phyloP scores from a whole-genome alignment of 2,113 vertebrate genomes.

The Anolis carolinensis region DNA sequence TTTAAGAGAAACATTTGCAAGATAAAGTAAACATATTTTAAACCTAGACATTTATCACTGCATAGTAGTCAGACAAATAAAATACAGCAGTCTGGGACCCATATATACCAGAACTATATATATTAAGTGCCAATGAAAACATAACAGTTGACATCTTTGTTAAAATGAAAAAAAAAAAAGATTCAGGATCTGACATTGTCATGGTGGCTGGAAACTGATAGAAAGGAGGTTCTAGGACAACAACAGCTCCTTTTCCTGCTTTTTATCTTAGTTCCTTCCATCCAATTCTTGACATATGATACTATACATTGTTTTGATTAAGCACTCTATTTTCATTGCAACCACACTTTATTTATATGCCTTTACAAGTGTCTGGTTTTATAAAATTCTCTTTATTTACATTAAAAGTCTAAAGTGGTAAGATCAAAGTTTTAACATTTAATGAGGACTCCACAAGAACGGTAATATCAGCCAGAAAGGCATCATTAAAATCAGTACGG shows the following conservation, averaged over 20 bases:
- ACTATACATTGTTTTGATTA: constrained; percentile 47
- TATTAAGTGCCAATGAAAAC: constrained; percentile 63
- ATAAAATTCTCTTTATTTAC: too few species aligned
- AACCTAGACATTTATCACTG: constrained; percentile 54
- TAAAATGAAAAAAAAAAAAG: constrained; percentile 59
- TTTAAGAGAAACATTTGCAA: constrained; percentile 56
- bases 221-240: constrained; percentile 50
- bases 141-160: constrained; percentile 67
- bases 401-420: neutral
- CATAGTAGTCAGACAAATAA: constrained; percentile 63
- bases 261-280: constrained; percentile 38
- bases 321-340: constrained; percentile 46
- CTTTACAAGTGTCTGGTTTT: neutral
- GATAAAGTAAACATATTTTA: constrained; percentile 68
- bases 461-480: neutral
- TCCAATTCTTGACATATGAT: constrained; percentile 35
- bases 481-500: neutral
- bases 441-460: neutral
- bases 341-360: constrained; percentile 21
- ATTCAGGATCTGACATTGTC: constrained; percentile 54
- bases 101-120: constrained; percentile 27
- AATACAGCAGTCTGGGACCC: constrained; percentile 53
- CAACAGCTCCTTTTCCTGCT: constrained; percentile 49
- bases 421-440: neutral
- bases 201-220: constrained; percentile 46